phyloP scores from a whole-genome alignment of 1,140 invertebrate species.

The Magallana ariakensis region DNA sequence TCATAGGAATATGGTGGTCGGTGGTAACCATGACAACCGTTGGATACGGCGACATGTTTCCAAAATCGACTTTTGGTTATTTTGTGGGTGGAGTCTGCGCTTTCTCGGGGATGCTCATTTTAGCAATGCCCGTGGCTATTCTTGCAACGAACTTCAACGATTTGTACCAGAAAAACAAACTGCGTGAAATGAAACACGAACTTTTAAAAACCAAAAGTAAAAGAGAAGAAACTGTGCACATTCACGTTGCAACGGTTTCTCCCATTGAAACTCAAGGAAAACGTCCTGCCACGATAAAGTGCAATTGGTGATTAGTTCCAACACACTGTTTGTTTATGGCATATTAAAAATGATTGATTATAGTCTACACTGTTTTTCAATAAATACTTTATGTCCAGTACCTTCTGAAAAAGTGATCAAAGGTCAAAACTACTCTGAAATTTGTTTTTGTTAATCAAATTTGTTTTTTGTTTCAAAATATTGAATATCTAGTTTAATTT shows the following conservation, averaged over 20 bases:
- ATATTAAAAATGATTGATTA: too few species aligned
- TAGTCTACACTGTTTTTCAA: too few species aligned
- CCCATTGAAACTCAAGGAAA: not conserved
- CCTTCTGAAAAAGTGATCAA: too few species aligned
- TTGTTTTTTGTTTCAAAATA: too few species aligned
- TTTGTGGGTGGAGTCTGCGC: slow-evolving; percentile 91
- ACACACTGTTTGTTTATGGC: too few species aligned
- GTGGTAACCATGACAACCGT: slow-evolving; percentile 99
- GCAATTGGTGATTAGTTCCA: not conserved
- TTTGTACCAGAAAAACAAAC: slow-evolving; percentile 58
- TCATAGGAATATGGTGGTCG: slow-evolving; percentile 97
- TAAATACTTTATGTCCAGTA: too few species aligned
- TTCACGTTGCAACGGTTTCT: not conserved
- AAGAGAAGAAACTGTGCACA: not conserved
- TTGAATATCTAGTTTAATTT: too few species aligned
- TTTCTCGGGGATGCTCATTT: slow-evolving; percentile 91
- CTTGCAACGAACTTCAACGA: slow-evolving; percentile 91
- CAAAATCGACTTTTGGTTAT: slow-evolving; percentile 71
- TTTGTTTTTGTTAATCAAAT: too few species aligned
- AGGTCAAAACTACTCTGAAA: too few species aligned
- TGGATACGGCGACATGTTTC: slow-evolving; percentile 87
- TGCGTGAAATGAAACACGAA: not conserved
- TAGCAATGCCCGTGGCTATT: slow-evolving; percentile 93
- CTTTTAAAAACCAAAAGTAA: not conserved
- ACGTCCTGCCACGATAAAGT: not conserved